Evolutionary conservation across 2,113 vertebrate species (phyloP).

Genomic region (Phaethon lepturus): DNA sequence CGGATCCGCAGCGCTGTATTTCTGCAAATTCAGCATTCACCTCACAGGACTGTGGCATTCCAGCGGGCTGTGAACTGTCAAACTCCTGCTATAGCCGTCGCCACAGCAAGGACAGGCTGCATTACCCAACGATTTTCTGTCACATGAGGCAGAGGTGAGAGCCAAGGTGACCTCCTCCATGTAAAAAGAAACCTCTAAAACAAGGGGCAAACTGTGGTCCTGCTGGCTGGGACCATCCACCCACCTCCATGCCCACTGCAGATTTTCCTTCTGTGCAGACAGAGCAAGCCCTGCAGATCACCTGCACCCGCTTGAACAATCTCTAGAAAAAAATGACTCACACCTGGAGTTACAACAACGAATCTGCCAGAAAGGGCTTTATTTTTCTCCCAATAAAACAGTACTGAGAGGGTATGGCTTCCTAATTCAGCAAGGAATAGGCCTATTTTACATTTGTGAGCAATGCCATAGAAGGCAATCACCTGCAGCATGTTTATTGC

Average conservation of each 20-base stretch:
- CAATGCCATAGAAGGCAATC: background rate
- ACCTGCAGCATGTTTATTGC: background rate
- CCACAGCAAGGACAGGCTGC: background rate
- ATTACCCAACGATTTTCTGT: background rate
- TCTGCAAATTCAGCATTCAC: background rate
- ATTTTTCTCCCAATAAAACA: background rate
- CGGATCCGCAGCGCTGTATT: background rate
- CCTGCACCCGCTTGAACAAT: background rate
- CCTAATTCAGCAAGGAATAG: background rate
- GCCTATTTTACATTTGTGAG: background rate
- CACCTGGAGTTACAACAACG: background rate
- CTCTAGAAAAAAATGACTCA: background rate
- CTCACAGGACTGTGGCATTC: background rate
- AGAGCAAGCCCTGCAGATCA: background rate
- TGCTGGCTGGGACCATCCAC: rapidly evolving
- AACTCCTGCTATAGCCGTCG: background rate
- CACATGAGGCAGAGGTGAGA: background rate
- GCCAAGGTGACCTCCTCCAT: background rate
- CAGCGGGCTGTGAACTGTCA: background rate
- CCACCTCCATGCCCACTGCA: rapidly evolving
- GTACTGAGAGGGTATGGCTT: background rate
- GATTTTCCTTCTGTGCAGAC: background rate
- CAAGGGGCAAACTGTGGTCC: rapidly evolving
- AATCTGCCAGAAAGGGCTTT: background rate
- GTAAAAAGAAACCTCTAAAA: background rate